These are phyloP conservation scores for Schrankia costaestrigalis DNA, from an alignment of 2,888 invertebrate species.

Conservation along the genomic window DNA sequence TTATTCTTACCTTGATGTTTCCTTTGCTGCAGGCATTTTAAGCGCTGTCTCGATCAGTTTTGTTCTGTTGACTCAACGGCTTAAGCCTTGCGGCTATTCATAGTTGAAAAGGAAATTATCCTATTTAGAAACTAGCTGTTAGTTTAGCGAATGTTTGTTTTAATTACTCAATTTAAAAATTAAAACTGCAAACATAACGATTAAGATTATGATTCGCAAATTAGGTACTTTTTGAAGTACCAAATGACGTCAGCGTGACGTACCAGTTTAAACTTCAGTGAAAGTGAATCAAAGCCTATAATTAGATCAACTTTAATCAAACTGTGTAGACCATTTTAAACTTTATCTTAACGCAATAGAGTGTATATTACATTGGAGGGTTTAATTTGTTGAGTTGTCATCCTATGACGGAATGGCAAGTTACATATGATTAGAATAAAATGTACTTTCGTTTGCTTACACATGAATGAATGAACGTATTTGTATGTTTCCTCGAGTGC, in stretches of 20 bases:
- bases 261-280: conserved; percentile 21
- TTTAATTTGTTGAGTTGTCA: conserved; percentile 10
- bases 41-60: too few relatives aligned
- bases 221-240: too few relatives aligned
- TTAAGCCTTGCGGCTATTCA: too few relatives aligned
- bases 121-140: too few relatives aligned
- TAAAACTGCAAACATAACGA: too few relatives aligned
- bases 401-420: conserved; percentile 10
- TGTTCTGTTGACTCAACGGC: too few relatives aligned
- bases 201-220: background rate
- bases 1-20: too few relatives aligned
- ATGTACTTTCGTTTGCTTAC: conserved; percentile 22
- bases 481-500: conserved; percentile 8
- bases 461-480: conserved; percentile 16
- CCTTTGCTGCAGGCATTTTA: too few relatives aligned
- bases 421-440: conserved; percentile 29
- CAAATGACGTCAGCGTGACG: too few relatives aligned
- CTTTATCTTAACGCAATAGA: conserved; percentile 9
- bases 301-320: conserved; percentile 27
- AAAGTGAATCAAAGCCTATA: conserved; percentile 33
- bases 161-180: too few relatives aligned
- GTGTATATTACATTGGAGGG: background rate
- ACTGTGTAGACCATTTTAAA: conserved; percentile 3
- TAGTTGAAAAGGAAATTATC: too few relatives aligned
- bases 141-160: too few relatives aligned